Evolutionary conservation across 2,797 vertebrate species (phyloP).

Genomic region (Apogon hyalosoma): DNA sequence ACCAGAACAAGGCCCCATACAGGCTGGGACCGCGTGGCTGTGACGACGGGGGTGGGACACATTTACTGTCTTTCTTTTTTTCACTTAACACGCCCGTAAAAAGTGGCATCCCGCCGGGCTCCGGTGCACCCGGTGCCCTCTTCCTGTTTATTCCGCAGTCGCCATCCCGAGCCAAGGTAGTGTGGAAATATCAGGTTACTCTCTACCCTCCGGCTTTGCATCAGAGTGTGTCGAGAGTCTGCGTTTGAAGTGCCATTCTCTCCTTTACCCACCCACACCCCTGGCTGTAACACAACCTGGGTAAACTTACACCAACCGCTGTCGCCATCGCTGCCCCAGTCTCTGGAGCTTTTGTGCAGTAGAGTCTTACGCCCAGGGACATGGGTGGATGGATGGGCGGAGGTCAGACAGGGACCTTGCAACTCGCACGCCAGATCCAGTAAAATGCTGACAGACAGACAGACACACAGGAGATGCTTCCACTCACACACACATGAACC

Average conservation of each 20-base stretch:
- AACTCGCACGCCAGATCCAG: constrained; percentile 28
- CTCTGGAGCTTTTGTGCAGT: constrained; percentile 71
- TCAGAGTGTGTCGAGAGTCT: constrained; percentile 31
- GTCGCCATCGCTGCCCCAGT: constrained; percentile 8
- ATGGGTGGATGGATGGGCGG: constrained; percentile 33
- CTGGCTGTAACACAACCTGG: constrained; percentile 69
- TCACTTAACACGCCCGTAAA: constrained; percentile 15
- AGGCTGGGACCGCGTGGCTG: constrained; percentile 41
- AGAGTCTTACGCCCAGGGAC: constrained; percentile 45
- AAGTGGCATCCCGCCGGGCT: constrained; percentile 18
- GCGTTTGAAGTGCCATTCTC: constrained; percentile 69
- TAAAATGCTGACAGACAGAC: constrained; percentile 35
- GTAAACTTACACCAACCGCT: constrained; percentile 73
- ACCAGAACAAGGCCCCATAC: constrained; percentile 72
- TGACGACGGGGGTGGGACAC: constrained; percentile 30
- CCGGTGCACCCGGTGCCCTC: constrained; percentile 33
- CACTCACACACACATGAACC: not conserved
- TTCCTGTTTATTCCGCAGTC: constrained; percentile 8
- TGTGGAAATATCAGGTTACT: constrained; percentile 54
- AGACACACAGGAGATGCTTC: constrained; percentile 7
- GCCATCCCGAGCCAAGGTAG: not conserved
- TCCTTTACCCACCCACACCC: constrained; percentile 47
- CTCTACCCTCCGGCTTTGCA: constrained; percentile 30
- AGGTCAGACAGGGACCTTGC: constrained; percentile 39
- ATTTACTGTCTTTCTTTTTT: constrained; percentile 37